Evolutionary conservation across 1,140 invertebrate species (phyloP), one percentile per base, ranked within the genome.

Genomic region (Ceratosolen fusciceps): DNA sequence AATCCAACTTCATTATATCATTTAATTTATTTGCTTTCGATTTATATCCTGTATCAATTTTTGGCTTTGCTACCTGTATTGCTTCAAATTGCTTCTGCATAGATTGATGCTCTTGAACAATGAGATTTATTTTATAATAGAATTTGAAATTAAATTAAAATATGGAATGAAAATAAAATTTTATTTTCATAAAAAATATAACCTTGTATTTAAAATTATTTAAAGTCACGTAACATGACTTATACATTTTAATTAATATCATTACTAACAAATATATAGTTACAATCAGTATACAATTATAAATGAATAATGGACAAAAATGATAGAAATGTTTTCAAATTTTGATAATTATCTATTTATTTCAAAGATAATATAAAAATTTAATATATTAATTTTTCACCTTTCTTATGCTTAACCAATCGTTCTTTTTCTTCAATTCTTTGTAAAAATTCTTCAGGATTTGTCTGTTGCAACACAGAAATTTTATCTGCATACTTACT

Each of bases 401-500:
- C 88, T 86, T 89, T 88, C 83, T 88, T 86, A 76, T 91, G 84
- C 83, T 91, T 91, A 1, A 83, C 9, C 68, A 91, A 84, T 85
- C 90, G 90, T 81, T 92, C 91, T 75, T 92, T 91, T 10, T 91
- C 89, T 84, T 94, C 94, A 29, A 95, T 88, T 81, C 92, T 92
- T 70, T 92, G 87, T n/a, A 95, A 82, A 85, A 96, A 95, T 85
- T 96, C 94, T 80, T 95, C 93, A 0, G 95, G 95, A 58, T 93
- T 93, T 0, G 92, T 94, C 88, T 95, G 89, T 86, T 96, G 95
- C 47, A 96, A 83, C 77, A 92, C 90, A 1, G 94, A 92, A 79
- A 97, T 96, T 87, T 96, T 96, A 1, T 92, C 86, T 0, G 95
- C 93, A 90, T 97, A 97, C 87, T 96, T 97, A 26, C 94, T 93